Conservation (phyloP, 2,113 vertebrate genomes). For the Ibidorhyncha struthersii region DNA sequence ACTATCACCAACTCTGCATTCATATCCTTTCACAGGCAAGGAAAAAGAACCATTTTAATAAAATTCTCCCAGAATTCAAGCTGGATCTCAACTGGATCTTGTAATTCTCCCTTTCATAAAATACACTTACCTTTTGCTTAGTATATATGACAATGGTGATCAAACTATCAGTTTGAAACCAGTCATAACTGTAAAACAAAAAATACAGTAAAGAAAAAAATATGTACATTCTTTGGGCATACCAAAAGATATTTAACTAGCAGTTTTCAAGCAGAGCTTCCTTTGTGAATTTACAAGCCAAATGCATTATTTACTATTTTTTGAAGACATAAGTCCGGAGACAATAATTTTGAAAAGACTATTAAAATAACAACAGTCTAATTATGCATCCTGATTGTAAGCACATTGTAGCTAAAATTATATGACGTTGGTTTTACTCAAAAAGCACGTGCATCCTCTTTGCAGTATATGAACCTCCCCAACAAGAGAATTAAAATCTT, state of each 20-base stretch:
- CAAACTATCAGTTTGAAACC: constrained; percentile 91
- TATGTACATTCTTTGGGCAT: background rate
- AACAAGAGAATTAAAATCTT: background rate
- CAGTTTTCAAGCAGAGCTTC: background rate
- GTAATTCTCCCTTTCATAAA: background rate
- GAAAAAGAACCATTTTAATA: background rate
- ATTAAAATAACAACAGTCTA: background rate
- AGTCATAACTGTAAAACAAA: constrained; percentile 86
- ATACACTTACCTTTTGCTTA: constrained; percentile 79
- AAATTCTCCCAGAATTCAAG: background rate
- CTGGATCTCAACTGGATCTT: background rate
- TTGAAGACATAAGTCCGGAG: background rate
- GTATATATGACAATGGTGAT: constrained; percentile 88
- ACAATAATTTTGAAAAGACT: background rate
- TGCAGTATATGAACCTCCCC: background rate
- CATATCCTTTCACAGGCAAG: constrained; percentile 69
- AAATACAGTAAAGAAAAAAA: background rate
- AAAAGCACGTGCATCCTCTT: background rate
- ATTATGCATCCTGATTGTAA: background rate
- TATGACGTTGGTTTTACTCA: background rate
- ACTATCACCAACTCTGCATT: constrained; percentile 79
- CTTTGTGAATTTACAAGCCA: background rate
- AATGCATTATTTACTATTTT: background rate
- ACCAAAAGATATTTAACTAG: background rate
- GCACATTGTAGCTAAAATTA: background rate